Evolutionary conservation across 2,113 vertebrate species (phyloP).

Genomic region (Podilymbus podiceps): DNA sequence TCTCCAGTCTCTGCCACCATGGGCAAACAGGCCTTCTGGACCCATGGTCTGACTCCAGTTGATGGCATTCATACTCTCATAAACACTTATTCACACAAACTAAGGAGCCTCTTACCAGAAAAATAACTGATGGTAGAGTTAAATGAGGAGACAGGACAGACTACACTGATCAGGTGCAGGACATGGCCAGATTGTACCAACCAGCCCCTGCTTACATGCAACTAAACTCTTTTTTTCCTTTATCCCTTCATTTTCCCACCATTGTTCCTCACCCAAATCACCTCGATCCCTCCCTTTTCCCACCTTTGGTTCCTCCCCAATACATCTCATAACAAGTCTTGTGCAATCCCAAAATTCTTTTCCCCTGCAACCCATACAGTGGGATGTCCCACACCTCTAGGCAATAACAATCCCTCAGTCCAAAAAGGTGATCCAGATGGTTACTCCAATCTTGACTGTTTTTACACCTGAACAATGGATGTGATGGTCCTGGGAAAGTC

Average conservation of each 20-base stretch:
- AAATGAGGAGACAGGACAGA: not conserved
- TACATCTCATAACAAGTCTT: not conserved
- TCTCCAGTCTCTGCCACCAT: not conserved
- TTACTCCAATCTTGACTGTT: not conserved
- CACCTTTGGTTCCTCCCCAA: not conserved
- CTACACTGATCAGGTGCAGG: not conserved
- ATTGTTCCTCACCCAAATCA: not conserved
- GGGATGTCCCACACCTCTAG: not conserved
- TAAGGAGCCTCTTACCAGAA: not conserved
- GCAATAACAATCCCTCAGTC: not conserved
- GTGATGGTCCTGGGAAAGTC: not conserved
- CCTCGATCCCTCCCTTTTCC: not conserved
- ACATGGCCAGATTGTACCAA: not conserved
- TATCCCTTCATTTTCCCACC: not conserved
- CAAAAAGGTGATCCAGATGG: not conserved
- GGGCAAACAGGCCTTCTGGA: not conserved
- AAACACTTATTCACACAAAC: not conserved
- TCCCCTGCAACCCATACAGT: not conserved
- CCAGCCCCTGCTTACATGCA: accelerated
- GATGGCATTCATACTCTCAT: not conserved
- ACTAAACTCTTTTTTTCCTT: not conserved
- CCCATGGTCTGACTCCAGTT: not conserved
- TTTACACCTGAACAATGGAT: not conserved
- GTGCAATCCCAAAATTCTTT: not conserved
- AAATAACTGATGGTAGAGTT: not conserved